phyloP scores from a whole-genome alignment of 2,888 invertebrate genomes.

The Latheticus oryzae region DNA sequence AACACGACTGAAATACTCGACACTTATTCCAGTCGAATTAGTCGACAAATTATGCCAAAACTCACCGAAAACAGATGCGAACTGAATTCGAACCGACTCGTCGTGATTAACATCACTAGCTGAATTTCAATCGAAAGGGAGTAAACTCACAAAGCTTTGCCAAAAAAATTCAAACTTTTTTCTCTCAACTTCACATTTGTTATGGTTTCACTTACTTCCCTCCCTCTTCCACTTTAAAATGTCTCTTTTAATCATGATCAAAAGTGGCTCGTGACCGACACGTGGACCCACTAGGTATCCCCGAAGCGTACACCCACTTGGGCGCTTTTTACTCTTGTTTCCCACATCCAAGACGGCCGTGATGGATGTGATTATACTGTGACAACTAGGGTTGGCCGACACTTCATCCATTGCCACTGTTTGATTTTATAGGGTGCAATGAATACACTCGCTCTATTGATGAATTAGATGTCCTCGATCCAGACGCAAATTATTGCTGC shows the following conservation, averaged over 20 bases:
- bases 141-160: no score
- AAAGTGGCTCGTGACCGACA: slow-evolving; percentile 39
- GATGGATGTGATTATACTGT: slow-evolving; percentile 38
- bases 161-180: no score
- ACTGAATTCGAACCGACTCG: no score
- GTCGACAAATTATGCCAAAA: no score
- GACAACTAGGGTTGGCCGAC: slow-evolving; percentile 31
- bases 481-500: slow-evolving; percentile 22
- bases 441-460: slow-evolving; percentile 29
- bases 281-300: slow-evolving; percentile 38
- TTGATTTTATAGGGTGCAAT: slow-evolving; percentile 37
- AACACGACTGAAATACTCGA: no score
- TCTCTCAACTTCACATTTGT: no score
- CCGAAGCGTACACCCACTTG: slow-evolving; percentile 39
- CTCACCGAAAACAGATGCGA: no score
- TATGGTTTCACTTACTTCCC: slow-evolving; percentile 18
- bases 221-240: slow-evolving; percentile 39
- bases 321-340: slow-evolving; percentile 40
- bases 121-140: no score
- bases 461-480: slow-evolving; percentile 30
- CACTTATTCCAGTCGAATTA: no score
- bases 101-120: no score
- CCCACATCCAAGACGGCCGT: slow-evolving; percentile 37
- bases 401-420: slow-evolving; percentile 28
- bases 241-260: slow-evolving; percentile 36